These are phyloP conservation scores for Brachyhypopomus occidentalis DNA, from an alignment of 2,113 vertebrate species.

Conservation along the genomic window DNA sequence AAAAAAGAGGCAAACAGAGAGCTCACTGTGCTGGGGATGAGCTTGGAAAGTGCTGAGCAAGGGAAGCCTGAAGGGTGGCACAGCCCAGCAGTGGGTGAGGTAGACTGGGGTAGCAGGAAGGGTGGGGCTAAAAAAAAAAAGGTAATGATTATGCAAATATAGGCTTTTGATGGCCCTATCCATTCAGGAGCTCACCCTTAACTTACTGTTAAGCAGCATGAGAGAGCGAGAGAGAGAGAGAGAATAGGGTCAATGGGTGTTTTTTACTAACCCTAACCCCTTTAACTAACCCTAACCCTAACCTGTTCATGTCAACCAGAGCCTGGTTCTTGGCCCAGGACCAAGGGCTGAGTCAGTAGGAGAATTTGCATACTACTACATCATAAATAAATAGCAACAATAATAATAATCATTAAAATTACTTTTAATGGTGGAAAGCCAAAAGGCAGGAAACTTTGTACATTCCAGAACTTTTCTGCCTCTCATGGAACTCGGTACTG, in stretches of 20 bases:
- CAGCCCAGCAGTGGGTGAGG: neutral
- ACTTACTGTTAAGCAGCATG: neutral
- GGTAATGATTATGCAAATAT: conserved; percentile 27
- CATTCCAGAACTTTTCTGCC: too few species aligned
- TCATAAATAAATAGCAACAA: too few species aligned
- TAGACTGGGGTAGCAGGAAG: neutral
- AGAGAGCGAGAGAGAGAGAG: neutral
- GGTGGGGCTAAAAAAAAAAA: conserved; percentile 5
- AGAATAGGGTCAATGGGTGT: too few species aligned
- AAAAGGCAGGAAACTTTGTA: too few species aligned
- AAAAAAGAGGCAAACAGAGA: conserved; percentile 1
- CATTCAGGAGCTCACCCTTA: neutral
- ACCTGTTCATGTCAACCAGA: too few species aligned
- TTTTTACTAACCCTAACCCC: too few species aligned
- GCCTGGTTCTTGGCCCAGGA: conserved; percentile 6
- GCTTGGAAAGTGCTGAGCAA: conserved; percentile 42
- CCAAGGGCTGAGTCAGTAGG: too few species aligned
- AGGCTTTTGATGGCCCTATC: conserved; percentile 19
- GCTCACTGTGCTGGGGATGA: conserved; percentile 40
- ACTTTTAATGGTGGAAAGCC: too few species aligned
- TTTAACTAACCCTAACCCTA: too few species aligned
- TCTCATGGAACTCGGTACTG: too few species aligned
- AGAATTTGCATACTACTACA: too few species aligned
- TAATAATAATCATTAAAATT: too few species aligned
- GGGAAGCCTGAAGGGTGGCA: conserved; percentile 40